phyloP scores from a whole-genome alignment of 2,113 vertebrate species.

The Pseudorhombus dupliciocellatus region DNA sequence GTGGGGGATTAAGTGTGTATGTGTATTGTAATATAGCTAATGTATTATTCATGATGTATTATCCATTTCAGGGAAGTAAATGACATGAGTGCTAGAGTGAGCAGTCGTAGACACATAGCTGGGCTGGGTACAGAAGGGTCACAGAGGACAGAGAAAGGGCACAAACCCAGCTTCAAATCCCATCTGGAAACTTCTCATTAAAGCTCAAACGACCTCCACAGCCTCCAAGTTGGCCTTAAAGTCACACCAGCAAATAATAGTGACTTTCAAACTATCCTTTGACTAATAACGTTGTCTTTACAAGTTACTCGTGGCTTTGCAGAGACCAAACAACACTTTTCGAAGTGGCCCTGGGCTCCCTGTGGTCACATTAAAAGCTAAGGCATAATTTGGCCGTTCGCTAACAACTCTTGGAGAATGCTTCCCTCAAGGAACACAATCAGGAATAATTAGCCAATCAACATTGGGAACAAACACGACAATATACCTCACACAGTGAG shows the following conservation, averaged over 20 bases:
- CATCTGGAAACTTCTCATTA: constrained; percentile 72
- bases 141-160: constrained; percentile 53
- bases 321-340: constrained; percentile 63
- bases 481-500: constrained; percentile 68
- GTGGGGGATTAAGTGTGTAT: background rate
- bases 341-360: constrained; percentile 63
- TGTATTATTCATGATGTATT: constrained; percentile 15
- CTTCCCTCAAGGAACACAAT: constrained; percentile 76
- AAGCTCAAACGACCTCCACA: constrained; percentile 46
- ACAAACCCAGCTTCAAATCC: constrained; percentile 50
- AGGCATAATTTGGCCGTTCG: constrained; percentile 73
- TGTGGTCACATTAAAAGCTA: constrained; percentile 69
- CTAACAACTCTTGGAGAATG: constrained; percentile 66
- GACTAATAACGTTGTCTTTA: constrained; percentile 67
- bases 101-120: constrained; percentile 9
- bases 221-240: constrained; percentile 54
- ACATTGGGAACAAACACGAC: constrained; percentile 67
- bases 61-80: constrained; percentile 1
- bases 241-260: constrained; percentile 65
- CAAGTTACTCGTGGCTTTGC: constrained; percentile 62
- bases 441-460: constrained; percentile 79
- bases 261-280: constrained; percentile 70
- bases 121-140: constrained; percentile 30
- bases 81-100: background rate
- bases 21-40: constrained; percentile 4